These are phyloP conservation scores for Apodemia zela DNA, from an alignment of 2,888 invertebrate species.

Conservation along the genomic window DNA sequence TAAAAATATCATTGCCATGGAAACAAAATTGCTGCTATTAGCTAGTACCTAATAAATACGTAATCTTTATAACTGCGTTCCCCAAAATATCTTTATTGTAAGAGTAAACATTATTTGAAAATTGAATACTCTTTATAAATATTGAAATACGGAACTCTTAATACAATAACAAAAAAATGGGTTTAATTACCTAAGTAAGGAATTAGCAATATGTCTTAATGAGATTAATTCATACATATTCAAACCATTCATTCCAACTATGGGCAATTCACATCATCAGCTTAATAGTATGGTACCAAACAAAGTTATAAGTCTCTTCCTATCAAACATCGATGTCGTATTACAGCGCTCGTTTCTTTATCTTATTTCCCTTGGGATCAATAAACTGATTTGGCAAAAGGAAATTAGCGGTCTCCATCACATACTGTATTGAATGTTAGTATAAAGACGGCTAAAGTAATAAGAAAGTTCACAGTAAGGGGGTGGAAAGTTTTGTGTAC, in stretches of 20 bases:
- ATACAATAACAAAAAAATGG: too few species aligned
- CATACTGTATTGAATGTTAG: neutral
- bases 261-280: neutral
- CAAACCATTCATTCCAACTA: neutral
- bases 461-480: neutral
- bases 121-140: too few species aligned
- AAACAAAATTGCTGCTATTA: too few species aligned
- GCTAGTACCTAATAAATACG: too few species aligned
- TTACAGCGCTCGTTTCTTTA: slow-evolving; percentile 35
- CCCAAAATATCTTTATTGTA: too few species aligned
- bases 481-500: neutral
- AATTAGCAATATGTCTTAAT: too few species aligned
- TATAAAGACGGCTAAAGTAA: neutral
- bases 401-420: slow-evolving; percentile 41
- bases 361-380: slow-evolving; percentile 38
- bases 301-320: slow-evolving; percentile 41
- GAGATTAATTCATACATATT: too few species aligned
- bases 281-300: slow-evolving; percentile 29
- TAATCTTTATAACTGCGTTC: too few species aligned
- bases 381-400: slow-evolving; percentile 43
- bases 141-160: too few species aligned
- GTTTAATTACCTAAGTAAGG: too few species aligned
- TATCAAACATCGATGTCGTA: slow-evolving; percentile 37
- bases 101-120: too few species aligned
- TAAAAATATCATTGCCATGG: too few species aligned